phyloP scores from a whole-genome alignment of 1,140 invertebrate species.

The Trichoplusia ni region DNA sequence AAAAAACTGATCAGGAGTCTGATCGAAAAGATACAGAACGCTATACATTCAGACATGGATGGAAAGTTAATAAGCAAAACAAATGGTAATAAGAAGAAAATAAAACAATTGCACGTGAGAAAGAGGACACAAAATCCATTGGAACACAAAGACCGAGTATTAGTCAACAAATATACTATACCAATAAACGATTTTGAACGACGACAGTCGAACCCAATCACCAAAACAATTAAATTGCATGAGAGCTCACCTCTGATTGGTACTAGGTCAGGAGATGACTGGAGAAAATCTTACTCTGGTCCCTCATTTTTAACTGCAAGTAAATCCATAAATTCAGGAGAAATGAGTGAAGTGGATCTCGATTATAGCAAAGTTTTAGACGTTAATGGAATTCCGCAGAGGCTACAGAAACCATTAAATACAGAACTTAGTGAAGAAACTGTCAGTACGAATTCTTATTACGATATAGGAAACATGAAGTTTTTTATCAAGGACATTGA shows the following conservation, averaged over 20 bases:
- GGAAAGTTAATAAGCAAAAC: background rate
- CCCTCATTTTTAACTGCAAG: constrained; percentile 51
- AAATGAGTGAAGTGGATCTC: constrained; percentile 52
- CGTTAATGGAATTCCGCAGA: constrained; percentile 56
- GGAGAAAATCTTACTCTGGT: constrained; percentile 43
- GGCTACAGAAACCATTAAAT: constrained; percentile 63
- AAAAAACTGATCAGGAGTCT: constrained; percentile 63
- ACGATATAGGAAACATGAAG: constrained; percentile 52
- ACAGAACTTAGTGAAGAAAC: constrained; percentile 38
- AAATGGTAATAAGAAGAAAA: constrained; percentile 34
- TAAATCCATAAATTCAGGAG: constrained; percentile 65
- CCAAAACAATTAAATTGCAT: constrained; percentile 41
- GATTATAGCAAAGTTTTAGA: constrained; percentile 55
- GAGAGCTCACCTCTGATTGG: constrained; percentile 40
- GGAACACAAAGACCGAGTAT: constrained; percentile 32
- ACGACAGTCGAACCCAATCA: constrained; percentile 57
- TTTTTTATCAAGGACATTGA: constrained; percentile 67
- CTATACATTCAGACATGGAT: constrained; percentile 53
- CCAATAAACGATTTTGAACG: constrained; percentile 40
- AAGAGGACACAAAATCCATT: constrained; percentile 67
- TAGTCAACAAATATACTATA: constrained; percentile 32
- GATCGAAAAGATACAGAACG: constrained; percentile 70
- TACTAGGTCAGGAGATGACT: constrained; percentile 46
- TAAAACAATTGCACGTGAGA: constrained; percentile 47
- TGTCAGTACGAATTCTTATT: constrained; percentile 30